A percentile compares a stretch with the other conserved stretches of the same genome.
These are phyloP conservation scores for Crambe crambe DNA, from an alignment of 37 sponge, comb jelly and placozoan species.

Conservation along the genomic window DNA sequence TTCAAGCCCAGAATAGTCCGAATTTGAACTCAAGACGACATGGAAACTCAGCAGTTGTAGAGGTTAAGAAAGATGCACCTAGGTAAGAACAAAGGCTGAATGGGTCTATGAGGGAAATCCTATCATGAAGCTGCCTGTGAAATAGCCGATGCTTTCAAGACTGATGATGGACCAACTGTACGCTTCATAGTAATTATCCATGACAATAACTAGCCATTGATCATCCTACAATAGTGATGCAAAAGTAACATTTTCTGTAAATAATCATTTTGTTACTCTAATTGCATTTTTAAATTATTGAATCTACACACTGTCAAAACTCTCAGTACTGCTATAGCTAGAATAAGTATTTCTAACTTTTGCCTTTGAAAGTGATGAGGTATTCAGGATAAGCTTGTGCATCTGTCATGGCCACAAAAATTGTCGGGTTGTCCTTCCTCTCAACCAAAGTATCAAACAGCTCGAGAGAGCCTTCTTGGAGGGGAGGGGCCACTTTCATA, in stretches of 20 bases:
- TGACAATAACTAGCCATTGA: not conserved
- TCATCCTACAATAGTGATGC: not conserved
- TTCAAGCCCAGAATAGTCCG: not conserved
- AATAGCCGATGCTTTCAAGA: slow-evolving; percentile 47
- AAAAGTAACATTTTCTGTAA: not conserved
- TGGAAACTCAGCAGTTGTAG: slow-evolving; percentile 33
- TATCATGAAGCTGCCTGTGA: slow-evolving; percentile 54
- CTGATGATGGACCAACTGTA: slow-evolving; percentile 46
- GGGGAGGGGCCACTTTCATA: slow-evolving; percentile 52
- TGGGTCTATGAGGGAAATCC: slow-evolving; percentile 10
- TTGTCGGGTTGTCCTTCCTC: slow-evolving; percentile 40
- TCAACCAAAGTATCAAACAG: slow-evolving; percentile 72
- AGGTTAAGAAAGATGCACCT: slow-evolving; percentile 30
- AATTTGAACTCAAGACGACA: not conserved
- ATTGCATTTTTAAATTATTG: too few species aligned
- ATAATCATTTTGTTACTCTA: not conserved
- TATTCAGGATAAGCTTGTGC: slow-evolving; percentile 78
- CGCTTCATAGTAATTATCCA: slow-evolving; percentile 57
- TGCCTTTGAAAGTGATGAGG: slow-evolving; percentile 59
- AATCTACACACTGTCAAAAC: too few species aligned
- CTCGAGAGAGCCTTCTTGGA: not conserved
- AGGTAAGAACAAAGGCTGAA: slow-evolving; percentile 18
- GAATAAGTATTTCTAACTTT: not conserved
- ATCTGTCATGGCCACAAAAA: slow-evolving; percentile 71
- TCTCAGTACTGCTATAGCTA: not conserved